Percentiles rank a stretch among this genome's conserved stretches.
Conservation (phyloP, 2,888 invertebrate species). For the Hemithea aestivaria region DNA sequence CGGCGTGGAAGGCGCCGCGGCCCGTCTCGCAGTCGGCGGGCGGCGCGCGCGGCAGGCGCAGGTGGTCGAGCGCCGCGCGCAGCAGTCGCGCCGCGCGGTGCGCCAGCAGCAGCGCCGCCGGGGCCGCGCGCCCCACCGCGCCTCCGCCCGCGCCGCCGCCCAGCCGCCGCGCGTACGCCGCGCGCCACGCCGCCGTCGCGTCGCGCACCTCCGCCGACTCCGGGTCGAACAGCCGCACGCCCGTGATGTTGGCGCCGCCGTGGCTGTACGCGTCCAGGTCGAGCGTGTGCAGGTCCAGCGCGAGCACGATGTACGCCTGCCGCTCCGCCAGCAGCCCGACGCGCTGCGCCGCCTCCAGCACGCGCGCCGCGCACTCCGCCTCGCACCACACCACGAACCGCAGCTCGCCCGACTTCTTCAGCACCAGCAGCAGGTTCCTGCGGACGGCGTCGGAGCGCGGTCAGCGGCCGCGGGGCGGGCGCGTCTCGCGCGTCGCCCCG, state of each 20-base stretch:
- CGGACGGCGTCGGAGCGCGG: not conserved
- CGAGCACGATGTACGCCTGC: conserved; percentile 54
- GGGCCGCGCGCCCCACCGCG: conserved; percentile 14
- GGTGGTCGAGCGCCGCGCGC: conserved; percentile 40
- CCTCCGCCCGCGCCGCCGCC: conserved; percentile 19
- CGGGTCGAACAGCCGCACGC: conserved; percentile 54
- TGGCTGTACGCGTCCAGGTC: conserved; percentile 52
- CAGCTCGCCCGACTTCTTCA: conserved; percentile 53
- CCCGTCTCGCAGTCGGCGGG: conserved; percentile 45
- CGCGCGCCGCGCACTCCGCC: conserved; percentile 50
- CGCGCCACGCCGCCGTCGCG: conserved; percentile 32
- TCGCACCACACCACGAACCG: conserved; percentile 58
- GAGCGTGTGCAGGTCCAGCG: conserved; percentile 57
- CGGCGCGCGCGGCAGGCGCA: conserved; percentile 32
- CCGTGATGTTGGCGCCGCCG: conserved; percentile 67
- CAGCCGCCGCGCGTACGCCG: conserved; percentile 23
- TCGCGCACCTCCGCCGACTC: conserved; percentile 34
- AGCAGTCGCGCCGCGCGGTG: conserved; percentile 35
- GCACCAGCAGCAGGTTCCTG: conserved; percentile 54
- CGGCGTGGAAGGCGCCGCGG: conserved; percentile 58
- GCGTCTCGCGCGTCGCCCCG: not conserved
- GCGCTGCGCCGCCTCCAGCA: conserved; percentile 65
- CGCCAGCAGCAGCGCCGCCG: conserved; percentile 24
- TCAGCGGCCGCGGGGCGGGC: not conserved
- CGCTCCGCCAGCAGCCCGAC: conserved; percentile 59